Evolutionary conservation across 1,140 invertebrate species (phyloP).

Genomic region (Uloborus diversus): DNA sequence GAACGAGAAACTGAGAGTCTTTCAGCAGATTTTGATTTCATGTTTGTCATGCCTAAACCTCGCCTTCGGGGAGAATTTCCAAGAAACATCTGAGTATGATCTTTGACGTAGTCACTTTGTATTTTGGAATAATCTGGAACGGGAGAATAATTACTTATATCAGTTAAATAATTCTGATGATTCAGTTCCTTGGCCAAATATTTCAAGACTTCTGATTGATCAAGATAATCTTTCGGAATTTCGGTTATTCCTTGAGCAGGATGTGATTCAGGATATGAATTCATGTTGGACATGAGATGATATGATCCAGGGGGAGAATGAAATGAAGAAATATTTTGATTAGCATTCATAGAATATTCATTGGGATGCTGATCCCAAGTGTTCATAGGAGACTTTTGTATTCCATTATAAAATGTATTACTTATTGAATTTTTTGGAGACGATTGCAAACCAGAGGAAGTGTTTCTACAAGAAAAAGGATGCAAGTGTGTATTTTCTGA

Average conservation of each 20-base stretch:
- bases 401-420: conserved; percentile 15
- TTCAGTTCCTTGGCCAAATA: conserved; percentile 67
- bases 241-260: conserved; percentile 79
- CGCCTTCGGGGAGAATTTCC: conserved; percentile 18
- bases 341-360: conserved; percentile 16
- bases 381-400: conserved; percentile 4
- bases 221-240: conserved; percentile 85
- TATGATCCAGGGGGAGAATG: background rate
- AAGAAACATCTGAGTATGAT: conserved; percentile 1
- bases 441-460: background rate
- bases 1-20: conserved; percentile 73
- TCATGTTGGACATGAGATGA: background rate
- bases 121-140: conserved; percentile 7
- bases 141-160: conserved; percentile 35
- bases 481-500: conserved; percentile 11
- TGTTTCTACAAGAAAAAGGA: conserved; percentile 1
- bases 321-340: background rate
- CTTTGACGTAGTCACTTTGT: background rate
- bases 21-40: conserved; percentile 34
- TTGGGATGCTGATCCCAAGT: conserved; percentile 22
- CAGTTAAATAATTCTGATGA: conserved; percentile 60
- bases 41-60: background rate
- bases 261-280: conserved; percentile 48
- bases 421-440: conserved; percentile 45
- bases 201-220: conserved; percentile 83